Percentiles rank a stretch among this genome's conserved stretches.
Conservation (phyloP, 2,888 invertebrate species). For the Caenorhabditis virilis region DNA sequence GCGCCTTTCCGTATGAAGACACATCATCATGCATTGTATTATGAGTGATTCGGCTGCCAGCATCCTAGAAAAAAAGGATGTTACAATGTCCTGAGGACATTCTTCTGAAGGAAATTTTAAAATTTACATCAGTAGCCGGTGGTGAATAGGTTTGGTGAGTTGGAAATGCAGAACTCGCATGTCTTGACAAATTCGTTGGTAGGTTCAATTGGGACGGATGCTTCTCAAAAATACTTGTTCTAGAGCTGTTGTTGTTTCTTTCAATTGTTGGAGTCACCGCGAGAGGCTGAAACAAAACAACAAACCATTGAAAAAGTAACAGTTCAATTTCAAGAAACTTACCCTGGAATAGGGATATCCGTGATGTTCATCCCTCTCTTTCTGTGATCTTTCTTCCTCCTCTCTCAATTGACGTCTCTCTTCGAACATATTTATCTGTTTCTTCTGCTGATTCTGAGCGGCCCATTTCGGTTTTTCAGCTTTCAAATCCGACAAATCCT, state of each 20-base stretch:
- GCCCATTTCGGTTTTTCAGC: background rate
- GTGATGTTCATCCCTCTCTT: background rate
- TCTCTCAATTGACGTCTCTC: background rate
- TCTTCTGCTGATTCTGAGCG: too few relatives aligned
- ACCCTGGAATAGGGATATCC: background rate
- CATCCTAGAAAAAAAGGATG: constrained; percentile 13
- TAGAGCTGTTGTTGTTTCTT: too few relatives aligned
- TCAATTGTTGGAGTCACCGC: background rate
- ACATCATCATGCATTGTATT: constrained; percentile 21
- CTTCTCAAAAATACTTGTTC: background rate
- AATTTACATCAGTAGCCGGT: constrained; percentile 20
- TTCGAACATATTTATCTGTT: too few relatives aligned
- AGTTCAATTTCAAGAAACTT: background rate
- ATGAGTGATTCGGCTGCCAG: constrained; percentile 36
- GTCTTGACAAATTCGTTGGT: background rate
- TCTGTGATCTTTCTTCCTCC: background rate
- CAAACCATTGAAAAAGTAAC: background rate
- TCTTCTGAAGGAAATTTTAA: background rate
- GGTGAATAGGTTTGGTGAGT: constrained; percentile 17
- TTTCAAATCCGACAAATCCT: constrained; percentile 14
- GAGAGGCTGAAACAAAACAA: background rate
- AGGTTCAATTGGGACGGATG: constrained; percentile 3
- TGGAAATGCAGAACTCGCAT: background rate
- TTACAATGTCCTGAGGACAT: background rate
- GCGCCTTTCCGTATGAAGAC: background rate